A percentile compares a stretch with the other conserved stretches of the same genome.
phyloP scores from a whole-genome alignment of 2,888 invertebrate genomes.

The Hydrotaea cyrtoneurina region DNA sequence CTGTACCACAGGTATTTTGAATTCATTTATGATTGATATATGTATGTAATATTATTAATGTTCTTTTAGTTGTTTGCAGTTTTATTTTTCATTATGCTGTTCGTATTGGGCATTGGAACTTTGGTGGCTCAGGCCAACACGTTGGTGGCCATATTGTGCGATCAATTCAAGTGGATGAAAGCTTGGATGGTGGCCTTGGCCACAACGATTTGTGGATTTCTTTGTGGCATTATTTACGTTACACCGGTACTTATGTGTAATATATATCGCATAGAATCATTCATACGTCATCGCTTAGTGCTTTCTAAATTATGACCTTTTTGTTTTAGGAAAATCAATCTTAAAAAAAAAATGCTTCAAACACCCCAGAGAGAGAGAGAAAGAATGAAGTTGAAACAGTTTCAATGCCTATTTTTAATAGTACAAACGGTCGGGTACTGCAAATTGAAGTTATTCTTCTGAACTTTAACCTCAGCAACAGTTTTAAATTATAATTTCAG shows the following conservation, averaged over 20 bases:
- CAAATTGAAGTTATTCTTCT: too few species aligned
- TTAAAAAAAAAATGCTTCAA: too few species aligned
- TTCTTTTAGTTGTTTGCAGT: slow-evolving; percentile 85
- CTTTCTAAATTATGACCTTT: too few species aligned
- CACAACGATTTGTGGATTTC: slow-evolving; percentile 83
- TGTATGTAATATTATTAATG: neutral
- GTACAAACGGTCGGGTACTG: too few species aligned
- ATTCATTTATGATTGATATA: neutral
- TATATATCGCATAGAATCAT: neutral
- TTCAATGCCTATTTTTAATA: too few species aligned
- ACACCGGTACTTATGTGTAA: slow-evolving; percentile 82
- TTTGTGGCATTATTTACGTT: slow-evolving; percentile 86
- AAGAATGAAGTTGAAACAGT: too few species aligned
- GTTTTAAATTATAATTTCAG: too few species aligned
- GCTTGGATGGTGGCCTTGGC: slow-evolving; percentile 84
- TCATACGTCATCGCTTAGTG: too few species aligned
- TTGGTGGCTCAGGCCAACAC: slow-evolving; percentile 87
- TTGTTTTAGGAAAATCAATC: too few species aligned
- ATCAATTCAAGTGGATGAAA: slow-evolving; percentile 84
- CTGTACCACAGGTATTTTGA: slow-evolving; percentile 83
- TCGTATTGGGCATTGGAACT: slow-evolving; percentile 88
- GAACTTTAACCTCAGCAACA: too few species aligned
- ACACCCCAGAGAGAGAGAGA: too few species aligned
- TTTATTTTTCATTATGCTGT: slow-evolving; percentile 90
- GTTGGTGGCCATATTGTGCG: slow-evolving; percentile 85